Evolutionary conservation across 2,113 vertebrate species (phyloP), one percentile per base, ranked within the genome.

Genomic region (Siniperca chuatsi): DNA sequence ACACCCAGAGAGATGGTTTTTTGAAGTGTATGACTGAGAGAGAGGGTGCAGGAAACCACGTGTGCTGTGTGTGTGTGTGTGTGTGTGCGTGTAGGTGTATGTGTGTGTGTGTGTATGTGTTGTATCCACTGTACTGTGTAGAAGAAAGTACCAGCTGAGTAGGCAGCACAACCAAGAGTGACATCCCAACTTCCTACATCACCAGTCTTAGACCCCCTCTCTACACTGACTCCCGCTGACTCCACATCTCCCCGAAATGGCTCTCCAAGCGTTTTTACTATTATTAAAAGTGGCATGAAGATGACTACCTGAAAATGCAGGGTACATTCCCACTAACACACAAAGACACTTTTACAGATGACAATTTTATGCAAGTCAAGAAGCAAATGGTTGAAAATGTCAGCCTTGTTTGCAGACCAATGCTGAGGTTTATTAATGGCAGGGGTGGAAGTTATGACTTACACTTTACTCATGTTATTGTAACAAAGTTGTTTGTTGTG

Each of bases 121-220:
- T 85, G 62, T 69, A 61, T 79, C 69, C 69, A 87, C 65, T 87
- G 76, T 68, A 57, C 71, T 83, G 90, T 86, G 89, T 37, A 87
- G 81, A 83, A 73, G 72, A 88, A 90, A 82, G 89, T 81, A 79
- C 33, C 83, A 89, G 89, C 93, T 90, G 87, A 92, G 85, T 87
- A 89, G 81, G 86, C 90, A 87, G 72, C 86, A 92, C 84, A 92
- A 82, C 87, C 85, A 87, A 87, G 85, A 90, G 87, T 92, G 92
- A 89, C 89, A 90, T 90, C 80, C 81, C 40, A 77, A 89, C 89
- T 89, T 86, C 80, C 82, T 87, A 61, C 86, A 86, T 89, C 84
- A 75, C 83, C 66, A 83, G 50, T 79, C 79, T 78, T 80, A 83
- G 50, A 69, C 40, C 10, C 15, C 15, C 3, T 48, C 60, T 9